These are phyloP conservation scores for Aselliscus stoliczkanus DNA, from an alignment of 2,797 vertebrate species.

Conservation along the genomic window DNA sequence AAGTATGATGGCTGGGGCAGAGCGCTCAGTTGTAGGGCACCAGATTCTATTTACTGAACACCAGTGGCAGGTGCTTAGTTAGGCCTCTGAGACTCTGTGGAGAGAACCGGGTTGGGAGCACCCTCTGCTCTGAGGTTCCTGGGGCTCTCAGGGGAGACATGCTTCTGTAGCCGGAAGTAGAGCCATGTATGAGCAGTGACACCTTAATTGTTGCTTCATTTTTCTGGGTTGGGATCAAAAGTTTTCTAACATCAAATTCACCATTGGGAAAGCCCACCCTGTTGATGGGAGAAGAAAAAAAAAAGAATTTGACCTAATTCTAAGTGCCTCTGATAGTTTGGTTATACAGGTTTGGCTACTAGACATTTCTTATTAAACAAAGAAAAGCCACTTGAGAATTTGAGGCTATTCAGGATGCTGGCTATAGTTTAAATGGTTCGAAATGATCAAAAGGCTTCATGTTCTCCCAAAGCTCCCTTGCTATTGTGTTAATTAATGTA, in stretches of 20 bases:
- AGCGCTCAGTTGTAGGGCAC: neutral
- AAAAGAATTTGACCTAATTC: neutral
- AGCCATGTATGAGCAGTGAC: neutral
- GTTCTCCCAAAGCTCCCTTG: neutral
- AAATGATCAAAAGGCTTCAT: slow-evolving; percentile 11
- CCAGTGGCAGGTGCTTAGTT: neutral
- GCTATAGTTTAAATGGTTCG: neutral
- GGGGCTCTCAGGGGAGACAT: neutral
- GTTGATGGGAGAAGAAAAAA: neutral
- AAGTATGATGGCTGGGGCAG: neutral
- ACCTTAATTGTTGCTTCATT: neutral
- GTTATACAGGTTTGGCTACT: neutral
- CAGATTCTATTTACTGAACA: neutral
- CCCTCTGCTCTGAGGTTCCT: neutral
- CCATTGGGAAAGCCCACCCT: neutral
- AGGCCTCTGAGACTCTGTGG: neutral
- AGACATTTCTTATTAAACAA: neutral
- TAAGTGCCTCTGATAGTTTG: neutral
- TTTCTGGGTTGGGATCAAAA: neutral
- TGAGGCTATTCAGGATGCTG: neutral
- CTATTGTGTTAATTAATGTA: neutral
- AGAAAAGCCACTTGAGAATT: neutral
- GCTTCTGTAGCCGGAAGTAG: neutral
- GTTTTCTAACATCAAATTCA: neutral
- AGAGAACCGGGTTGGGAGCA: neutral